phyloP scores from a whole-genome alignment of 2,797 vertebrate genomes.

The Clarias pachynema region DNA sequence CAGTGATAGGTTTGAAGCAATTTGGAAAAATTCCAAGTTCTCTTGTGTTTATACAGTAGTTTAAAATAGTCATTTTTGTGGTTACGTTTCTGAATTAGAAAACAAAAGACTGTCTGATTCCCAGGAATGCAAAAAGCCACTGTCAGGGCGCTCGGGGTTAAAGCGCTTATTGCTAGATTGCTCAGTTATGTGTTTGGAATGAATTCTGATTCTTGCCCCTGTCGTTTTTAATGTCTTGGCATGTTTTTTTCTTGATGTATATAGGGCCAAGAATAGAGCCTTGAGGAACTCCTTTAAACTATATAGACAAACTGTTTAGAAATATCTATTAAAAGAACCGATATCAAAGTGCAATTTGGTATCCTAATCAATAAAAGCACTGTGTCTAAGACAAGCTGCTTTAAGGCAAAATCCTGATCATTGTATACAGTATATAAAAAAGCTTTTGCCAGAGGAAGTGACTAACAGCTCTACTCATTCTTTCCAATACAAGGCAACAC shows the following conservation, averaged over 20 bases:
- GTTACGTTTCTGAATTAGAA: neutral
- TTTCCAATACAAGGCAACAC: conserved; percentile 3
- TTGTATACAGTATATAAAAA: neutral
- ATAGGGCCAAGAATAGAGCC: neutral
- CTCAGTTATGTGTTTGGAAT: neutral
- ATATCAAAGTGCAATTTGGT: neutral
- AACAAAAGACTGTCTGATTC: neutral
- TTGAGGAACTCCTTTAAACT: conserved; percentile 11
- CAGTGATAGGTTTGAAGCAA: neutral
- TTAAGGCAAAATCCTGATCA: neutral
- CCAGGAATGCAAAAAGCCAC: neutral
- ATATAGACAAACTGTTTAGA: neutral
- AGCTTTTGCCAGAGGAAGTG: conserved; percentile 58
- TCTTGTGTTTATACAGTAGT: neutral
- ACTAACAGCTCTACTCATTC: conserved; percentile 64
- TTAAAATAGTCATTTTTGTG: neutral
- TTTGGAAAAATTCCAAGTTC: neutral
- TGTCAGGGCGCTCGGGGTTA: neutral
- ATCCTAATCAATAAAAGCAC: neutral
- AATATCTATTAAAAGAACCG: neutral
- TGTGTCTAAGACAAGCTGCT: neutral
- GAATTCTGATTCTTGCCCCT: neutral
- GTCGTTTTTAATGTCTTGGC: neutral
- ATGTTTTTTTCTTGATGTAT: neutral
- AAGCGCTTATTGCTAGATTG: neutral